Conservation (phyloP, 2,888 invertebrate genomes). For the Scrobipalpa costella region DNA sequence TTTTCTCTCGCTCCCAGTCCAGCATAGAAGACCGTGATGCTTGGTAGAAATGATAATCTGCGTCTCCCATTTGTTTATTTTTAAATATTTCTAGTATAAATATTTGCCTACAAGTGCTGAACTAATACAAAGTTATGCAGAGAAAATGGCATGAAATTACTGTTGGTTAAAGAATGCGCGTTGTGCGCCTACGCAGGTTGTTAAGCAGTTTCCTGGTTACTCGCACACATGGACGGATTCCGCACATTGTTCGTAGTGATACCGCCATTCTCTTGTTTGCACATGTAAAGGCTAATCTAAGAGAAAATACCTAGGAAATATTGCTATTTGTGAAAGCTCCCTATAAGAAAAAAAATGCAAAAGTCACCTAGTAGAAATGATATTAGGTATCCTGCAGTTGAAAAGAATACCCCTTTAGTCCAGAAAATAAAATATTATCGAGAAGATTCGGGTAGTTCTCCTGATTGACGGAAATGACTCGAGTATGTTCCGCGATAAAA, state of each 20-base stretch:
- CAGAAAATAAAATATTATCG: too few relatives aligned
- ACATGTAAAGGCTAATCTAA: neutral
- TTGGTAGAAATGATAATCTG: too few relatives aligned
- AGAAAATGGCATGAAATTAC: constrained; percentile 21
- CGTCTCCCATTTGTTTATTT: too few relatives aligned
- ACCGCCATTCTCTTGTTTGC: neutral
- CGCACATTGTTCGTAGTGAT: constrained; percentile 5
- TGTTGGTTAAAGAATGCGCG: constrained; percentile 17
- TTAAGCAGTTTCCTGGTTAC: constrained; percentile 14
- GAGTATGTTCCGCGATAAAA: too few relatives aligned
- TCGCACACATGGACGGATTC: constrained; percentile 16
- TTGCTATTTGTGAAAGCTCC: neutral
- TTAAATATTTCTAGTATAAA: neutral
- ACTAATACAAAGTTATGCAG: constrained; percentile 1
- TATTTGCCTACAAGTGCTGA: constrained; percentile 1
- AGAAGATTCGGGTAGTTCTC: too few relatives aligned
- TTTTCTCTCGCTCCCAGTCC: too few relatives aligned
- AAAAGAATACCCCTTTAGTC: too few relatives aligned
- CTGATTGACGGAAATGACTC: too few relatives aligned
- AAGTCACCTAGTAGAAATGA: neutral
- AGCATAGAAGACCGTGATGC: too few relatives aligned
- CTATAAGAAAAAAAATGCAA: neutral
- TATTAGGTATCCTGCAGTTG: too few relatives aligned
- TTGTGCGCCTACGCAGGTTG: constrained; percentile 16
- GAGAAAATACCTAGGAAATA: neutral